Evolutionary conservation across 2,888 invertebrate genomes (phyloP).

Genomic region (Meloe dianella): DNA sequence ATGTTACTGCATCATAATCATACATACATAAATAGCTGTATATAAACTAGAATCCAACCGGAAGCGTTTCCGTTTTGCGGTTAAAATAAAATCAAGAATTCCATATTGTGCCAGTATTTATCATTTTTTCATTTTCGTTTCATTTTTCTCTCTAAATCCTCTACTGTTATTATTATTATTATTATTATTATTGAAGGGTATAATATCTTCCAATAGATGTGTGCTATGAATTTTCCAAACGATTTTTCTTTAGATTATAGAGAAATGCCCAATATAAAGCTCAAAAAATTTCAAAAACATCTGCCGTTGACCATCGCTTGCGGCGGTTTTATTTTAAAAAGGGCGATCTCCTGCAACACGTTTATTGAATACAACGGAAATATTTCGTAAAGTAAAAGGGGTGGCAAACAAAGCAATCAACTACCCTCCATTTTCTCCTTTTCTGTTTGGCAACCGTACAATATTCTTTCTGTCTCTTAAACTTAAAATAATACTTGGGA

Average conservation of each 20-base stretch:
- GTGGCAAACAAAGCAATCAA: constrained; percentile 25
- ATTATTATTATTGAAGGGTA: not conserved
- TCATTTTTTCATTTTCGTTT: not conserved
- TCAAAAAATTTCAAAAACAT: constrained; percentile 7
- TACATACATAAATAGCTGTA: constrained; percentile 1
- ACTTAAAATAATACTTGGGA: constrained; percentile 6
- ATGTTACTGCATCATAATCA: not conserved
- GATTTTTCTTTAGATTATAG: not conserved
- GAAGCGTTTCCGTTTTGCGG: constrained; percentile 1
- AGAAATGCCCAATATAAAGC: not conserved
- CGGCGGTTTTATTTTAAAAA: constrained; percentile 13
- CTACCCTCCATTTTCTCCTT: not conserved
- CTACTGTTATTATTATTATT: not conserved
- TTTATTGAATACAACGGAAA: constrained; percentile 25
- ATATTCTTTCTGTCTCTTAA: not conserved
- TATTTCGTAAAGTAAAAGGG: constrained; percentile 23
- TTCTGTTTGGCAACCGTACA: not conserved
- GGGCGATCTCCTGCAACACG: constrained; percentile 16
- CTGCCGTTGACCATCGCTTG: constrained; percentile 8
- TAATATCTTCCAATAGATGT: not conserved
- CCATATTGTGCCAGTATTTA: not conserved
- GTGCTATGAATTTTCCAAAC: not conserved
- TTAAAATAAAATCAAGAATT: constrained; percentile 9
- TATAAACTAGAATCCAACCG: not conserved
- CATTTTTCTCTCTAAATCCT: not conserved